Base-by-base conservation (phyloP, 2,797 vertebrate species). In the Arnoldichthys spilopterus region DNA sequence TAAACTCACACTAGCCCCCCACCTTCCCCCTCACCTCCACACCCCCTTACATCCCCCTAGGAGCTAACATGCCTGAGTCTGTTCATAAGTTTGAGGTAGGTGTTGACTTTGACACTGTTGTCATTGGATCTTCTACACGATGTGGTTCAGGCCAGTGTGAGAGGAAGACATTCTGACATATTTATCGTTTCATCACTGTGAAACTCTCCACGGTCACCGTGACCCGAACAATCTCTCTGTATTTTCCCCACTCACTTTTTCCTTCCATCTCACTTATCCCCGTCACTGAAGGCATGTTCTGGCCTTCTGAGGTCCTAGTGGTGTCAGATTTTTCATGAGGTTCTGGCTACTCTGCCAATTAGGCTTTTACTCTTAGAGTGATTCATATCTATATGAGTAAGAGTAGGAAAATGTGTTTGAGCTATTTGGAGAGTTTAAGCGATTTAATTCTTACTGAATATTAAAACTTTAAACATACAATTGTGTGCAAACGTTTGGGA, bases 111-210 rank as follows among this genome's bases (percentile, higher is more conserved):
- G 24, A 32, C 22, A 12, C 9, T 56, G 51, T 47, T 61, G 78
- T 79, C 51, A 59, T 76, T 82, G 47, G 54, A 72, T 40, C 22
- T 62, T 32, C n/a, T 64, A 26, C 16, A 58, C 16, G 11, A 69
- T 34, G 22, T 34, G 18, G 68, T 67, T 62, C 63, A 64, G 59
- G 53, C 63, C 73, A 54, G n/a, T 4, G 16, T 54, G 45, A 43
- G 2, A 16, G 20, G 45, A 49, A 22, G 26, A 58, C 32, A 74
- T 58, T 6, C 6, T 7, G 6, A 28, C 82, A 71, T 58, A 66
- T 74, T 64, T 77, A 34, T 74, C 8, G 12, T 43, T 37, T 54
- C 59, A 75, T 67, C 43, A 49, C 59, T 70, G 32, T 20, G n/a
- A 43, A 49, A 56, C 30, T 2, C 45, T 53, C n/a, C 20, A 30